A percentile compares a stretch with the other conserved stretches of the same genome.
Conservation (phyloP, 2,113 vertebrate genomes). For the Ochotona princeps region DNA sequence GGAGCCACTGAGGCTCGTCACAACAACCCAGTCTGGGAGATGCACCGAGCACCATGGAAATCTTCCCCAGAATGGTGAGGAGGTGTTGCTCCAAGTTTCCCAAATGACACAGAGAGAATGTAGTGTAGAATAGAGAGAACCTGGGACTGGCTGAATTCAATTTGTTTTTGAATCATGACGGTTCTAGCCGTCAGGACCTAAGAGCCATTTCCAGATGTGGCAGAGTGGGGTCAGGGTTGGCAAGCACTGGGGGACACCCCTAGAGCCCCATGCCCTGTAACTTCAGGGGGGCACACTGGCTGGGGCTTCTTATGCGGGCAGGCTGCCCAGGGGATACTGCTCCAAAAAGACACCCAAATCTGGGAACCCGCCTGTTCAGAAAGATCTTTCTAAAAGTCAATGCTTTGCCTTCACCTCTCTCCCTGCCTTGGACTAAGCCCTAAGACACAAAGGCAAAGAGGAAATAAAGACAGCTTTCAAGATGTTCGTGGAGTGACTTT, state of each 20-base stretch:
- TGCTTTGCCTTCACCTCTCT: background rate
- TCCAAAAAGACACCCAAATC: background rate
- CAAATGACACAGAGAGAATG: background rate
- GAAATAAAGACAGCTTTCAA: constrained; percentile 88
- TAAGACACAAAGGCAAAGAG: constrained; percentile 4
- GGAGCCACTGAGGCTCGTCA: background rate
- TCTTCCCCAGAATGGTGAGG: background rate
- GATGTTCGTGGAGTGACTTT: constrained; percentile 80
- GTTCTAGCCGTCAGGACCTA: background rate
- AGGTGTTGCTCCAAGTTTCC: too few relatives aligned
- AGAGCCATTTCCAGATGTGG: background rate
- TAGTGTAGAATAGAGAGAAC: background rate
- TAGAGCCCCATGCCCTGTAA: background rate
- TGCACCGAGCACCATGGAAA: background rate
- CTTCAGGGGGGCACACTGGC: accelerated
- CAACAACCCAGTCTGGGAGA: background rate
- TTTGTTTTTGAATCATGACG: background rate
- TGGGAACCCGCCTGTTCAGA: background rate
- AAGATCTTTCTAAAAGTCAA: background rate
- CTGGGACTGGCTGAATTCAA: background rate
- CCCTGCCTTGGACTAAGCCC: constrained; percentile 8
- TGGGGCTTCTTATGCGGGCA: background rate
- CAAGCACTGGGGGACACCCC: background rate
- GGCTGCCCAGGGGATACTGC: background rate
- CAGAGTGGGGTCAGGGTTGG: background rate